Base-by-base conservation (phyloP, 2,888 invertebrate species). In the Baccha elongata region DNA sequence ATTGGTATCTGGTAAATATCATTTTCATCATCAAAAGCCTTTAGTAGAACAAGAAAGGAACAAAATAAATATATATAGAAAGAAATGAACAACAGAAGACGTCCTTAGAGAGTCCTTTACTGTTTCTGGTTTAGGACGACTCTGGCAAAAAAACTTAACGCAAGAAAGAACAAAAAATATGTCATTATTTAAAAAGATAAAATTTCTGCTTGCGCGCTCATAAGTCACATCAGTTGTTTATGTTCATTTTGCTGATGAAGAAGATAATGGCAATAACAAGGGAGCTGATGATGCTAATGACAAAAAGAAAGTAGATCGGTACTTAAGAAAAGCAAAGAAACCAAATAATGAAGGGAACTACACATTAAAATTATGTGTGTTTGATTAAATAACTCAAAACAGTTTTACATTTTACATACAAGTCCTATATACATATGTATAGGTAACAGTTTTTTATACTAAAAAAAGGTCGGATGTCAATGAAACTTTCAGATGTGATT, bases 121-220 rank as follows among this genome's bases (percentile, higher is more conserved):
- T 37, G 44, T 35, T n/a, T 35, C 29, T 26, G 42, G 26, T 52
- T 40, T 15, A 62, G 17, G 15, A 62, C 42, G n/a, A n/a, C n/a
- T n/a, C n/a, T n/a, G n/a, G 19, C 19, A 6, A 21, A 13, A 53
- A 50, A 42, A 68, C 55, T 55, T 55, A 65, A 71, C 69, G 76
- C 76, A 76, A 72, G 72, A 72, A 50, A 46, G 64, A 83, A 68
- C 83, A 68, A 72, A 67, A 83, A 83, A 76, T 83, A 83, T 83
- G 83, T 83, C 83, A 83, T 83, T 73, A 83, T 83, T 83, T 83
- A 76, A 83, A 83, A 83, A 83, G 83, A 83, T 83, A 83, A 83
- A 68, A 76, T 76, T 76, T 83, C 76, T 83, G 83, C 83, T 83
- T 76, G 83, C 76, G 76, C 76, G 83, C 72, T 72, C 83, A 76